Percentiles rank a stretch among this genome's conserved stretches.
phyloP scores from a whole-genome alignment of 2,888 invertebrate genomes.

The Drosophila subsilvestris region DNA sequence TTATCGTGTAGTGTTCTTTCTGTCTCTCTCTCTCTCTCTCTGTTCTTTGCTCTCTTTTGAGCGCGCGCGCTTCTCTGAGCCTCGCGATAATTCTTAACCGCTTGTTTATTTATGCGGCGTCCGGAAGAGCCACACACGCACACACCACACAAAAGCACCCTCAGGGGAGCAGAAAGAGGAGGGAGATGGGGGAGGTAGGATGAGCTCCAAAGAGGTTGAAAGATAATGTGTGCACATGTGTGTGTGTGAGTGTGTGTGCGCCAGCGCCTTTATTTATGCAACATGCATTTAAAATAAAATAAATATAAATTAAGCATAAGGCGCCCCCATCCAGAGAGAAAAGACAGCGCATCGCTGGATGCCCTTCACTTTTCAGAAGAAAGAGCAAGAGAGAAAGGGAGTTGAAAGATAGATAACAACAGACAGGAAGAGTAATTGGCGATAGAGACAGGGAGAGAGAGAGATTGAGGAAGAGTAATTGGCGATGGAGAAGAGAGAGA shows the following conservation, averaged over 20 bases:
- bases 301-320: conserved; percentile 78
- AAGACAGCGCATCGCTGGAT: conserved; percentile 15
- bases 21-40: conserved; percentile 5
- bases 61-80: conserved; percentile 28
- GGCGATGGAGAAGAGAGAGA: neutral
- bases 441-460: too few relatives aligned
- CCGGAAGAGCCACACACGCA: conserved; percentile 53
- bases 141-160: conserved; percentile 17
- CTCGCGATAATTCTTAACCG: conserved; percentile 75
- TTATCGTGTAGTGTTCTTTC: neutral
- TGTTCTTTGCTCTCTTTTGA: neutral
- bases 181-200: conserved; percentile 4
- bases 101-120: conserved; percentile 75
- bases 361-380: conserved; percentile 13
- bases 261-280: conserved; percentile 69
- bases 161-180: conserved; percentile 6
- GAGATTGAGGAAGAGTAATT: neutral
- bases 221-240: conserved; percentile 45
- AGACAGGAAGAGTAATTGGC: neutral
- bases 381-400: neutral
- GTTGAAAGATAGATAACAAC: neutral
- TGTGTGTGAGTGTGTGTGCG: conserved; percentile 24
- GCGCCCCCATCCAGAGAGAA: conserved; percentile 35
- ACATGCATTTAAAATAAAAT: conserved; percentile 77
- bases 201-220: conserved; percentile 36